Percentiles rank a stretch among this genome's conserved stretches.
Evolutionary conservation across 2,797 vertebrate genomes (phyloP).

Genomic region (Amniataba percoides): DNA sequence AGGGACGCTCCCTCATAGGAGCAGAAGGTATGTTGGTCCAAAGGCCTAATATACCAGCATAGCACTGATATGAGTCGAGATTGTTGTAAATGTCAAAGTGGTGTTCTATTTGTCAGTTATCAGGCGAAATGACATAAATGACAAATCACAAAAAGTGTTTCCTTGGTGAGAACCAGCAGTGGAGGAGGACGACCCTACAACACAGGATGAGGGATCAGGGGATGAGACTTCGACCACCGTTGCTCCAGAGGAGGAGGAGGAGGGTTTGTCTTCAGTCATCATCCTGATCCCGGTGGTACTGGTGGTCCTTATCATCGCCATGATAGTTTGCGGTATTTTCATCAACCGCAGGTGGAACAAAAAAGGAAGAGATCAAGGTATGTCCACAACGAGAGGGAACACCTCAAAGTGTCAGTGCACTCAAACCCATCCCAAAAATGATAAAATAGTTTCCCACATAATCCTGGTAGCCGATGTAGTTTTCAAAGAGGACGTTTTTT

Average conservation of each 20-base stretch:
- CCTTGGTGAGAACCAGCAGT: rapidly evolving
- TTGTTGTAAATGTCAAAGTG: not conserved
- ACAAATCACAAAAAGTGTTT: not conserved
- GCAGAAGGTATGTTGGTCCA: not conserved
- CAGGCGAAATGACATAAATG: not conserved
- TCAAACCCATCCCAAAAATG: not conserved
- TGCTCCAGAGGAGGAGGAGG: rapidly evolving
- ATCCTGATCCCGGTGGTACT: constrained; percentile 74
- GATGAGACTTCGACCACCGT: too few relatives aligned
- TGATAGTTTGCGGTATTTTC: constrained; percentile 62
- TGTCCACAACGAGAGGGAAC: not conserved
- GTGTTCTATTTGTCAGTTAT: not conserved
- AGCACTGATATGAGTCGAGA: not conserved
- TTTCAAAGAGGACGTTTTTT: not conserved
- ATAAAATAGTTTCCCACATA: not conserved
- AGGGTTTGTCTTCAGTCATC: constrained; percentile 17
- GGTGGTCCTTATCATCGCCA: constrained; percentile 62
- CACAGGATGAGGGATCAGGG: rapidly evolving
- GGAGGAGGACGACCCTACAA: rapidly evolving
- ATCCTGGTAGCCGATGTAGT: not conserved
- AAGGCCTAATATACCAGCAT: not conserved
- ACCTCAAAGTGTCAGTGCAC: not conserved
- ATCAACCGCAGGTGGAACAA: constrained; percentile 58
- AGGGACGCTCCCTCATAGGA: rapidly evolving
- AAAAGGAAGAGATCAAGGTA: constrained; percentile 54